Evolutionary conservation across 2,797 vertebrate species (phyloP).

Genomic region (Spondyliosoma cantharus): DNA sequence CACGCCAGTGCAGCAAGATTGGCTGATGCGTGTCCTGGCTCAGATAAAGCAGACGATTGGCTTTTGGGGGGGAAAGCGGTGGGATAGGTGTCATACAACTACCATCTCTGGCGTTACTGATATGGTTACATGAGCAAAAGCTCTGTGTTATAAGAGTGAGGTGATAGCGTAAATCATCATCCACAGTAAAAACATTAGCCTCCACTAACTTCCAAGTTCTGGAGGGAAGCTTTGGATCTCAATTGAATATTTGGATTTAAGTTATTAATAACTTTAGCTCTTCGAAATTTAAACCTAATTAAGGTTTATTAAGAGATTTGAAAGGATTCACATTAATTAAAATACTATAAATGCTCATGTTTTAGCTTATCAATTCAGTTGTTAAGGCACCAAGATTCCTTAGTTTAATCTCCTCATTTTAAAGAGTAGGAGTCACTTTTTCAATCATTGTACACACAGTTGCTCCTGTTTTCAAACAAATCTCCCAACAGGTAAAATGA

Average conservation of each 20-base stretch:
- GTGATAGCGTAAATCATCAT: too few relatives aligned
- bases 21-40: too few relatives aligned
- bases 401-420: neutral
- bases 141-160: too few relatives aligned
- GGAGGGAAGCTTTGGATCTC: neutral
- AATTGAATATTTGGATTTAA: neutral
- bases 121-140: too few relatives aligned
- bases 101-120: too few relatives aligned
- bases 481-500: slow-evolving; percentile 28
- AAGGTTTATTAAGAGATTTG: neutral
- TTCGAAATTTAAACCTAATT: neutral
- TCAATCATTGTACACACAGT: neutral
- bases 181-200: neutral
- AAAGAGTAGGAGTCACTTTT: neutral
- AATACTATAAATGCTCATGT: neutral
- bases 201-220: neutral
- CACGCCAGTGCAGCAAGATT: too few relatives aligned
- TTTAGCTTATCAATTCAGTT: neutral
- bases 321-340: neutral
- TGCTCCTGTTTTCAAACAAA: slow-evolving; percentile 16
- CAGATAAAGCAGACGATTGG: too few relatives aligned
- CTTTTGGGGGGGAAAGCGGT: too few relatives aligned
- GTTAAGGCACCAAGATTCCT: too few relatives aligned
- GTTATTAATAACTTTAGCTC: neutral
- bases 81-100: too few relatives aligned